Evolutionary conservation across 64 coral and sea anemone genomes (phyloP), one percentile per base, ranked within the genome.

Genomic region (Dendrophyllia cribrosa): DNA sequence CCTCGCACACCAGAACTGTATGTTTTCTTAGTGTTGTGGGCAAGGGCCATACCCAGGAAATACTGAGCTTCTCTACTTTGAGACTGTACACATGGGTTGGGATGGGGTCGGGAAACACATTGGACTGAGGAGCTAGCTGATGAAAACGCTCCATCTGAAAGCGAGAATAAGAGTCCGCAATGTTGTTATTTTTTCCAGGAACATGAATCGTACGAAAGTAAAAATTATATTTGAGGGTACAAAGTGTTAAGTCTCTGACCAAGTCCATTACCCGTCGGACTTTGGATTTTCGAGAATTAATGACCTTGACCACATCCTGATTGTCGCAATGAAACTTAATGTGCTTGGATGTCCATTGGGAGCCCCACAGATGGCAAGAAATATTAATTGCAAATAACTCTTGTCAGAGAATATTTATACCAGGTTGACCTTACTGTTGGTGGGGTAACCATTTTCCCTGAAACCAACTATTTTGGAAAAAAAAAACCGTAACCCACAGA

Each of bases 91-190:
- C n/a, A n/a, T n/a, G n/a, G n/a, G n/a, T n/a, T 51, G 73, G 48
- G 48, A 51, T 75, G 26, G 73, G 73, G 73, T 75, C 73, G 19
- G 73, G 47, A 51, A 47, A 17, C n/a, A 47, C 11, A 55, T 17
- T 53, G 63, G 9, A 21, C 15, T 69, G 62, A 17, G 83, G 53
- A 6, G 53, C 53, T 56, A 56, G 53, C 53, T 56, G 53, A 10
- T 56, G 53, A 10, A 56, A 10, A 66, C 3, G 83, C 15, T 53
- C 43, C 45, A 86, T 71, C 83, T 71, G 83, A 68, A 85, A 85
- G 0, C 81, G 63, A 85, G 63, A 68, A 11, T 67, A 61, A 69
- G 63, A 47, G 81, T 85, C 81, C 22, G 81, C 81, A 20, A 69
- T 85, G 22, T 85, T 43, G 23, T 85, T 85, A 50, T 15, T 0